Conservation (phyloP, 2,888 invertebrate species). For the Acanthoscelides obtectus region DNA sequence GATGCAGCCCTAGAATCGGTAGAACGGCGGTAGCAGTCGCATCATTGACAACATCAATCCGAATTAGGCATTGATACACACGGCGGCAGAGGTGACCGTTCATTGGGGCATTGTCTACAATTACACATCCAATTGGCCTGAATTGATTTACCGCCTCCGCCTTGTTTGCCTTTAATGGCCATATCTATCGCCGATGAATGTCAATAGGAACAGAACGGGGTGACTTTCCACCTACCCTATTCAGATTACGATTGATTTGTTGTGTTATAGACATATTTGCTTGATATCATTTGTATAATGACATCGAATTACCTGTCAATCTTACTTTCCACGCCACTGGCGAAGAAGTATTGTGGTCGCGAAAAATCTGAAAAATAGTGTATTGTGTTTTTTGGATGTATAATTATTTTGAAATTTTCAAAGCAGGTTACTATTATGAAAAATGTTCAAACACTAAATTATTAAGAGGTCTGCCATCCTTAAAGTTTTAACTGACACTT, state of each 20-base stretch:
- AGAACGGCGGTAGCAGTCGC: not conserved
- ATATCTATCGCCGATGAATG: not conserved
- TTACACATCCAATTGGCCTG: slow-evolving; percentile 42
- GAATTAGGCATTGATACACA: slow-evolving; percentile 31
- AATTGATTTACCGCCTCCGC: slow-evolving; percentile 39
- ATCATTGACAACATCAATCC: slow-evolving; percentile 45
- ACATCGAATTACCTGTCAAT: no score
- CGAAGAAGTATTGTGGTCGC: no score
- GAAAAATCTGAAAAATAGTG: no score
- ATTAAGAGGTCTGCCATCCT: no score
- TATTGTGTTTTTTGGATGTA: no score
- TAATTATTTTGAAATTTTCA: no score
- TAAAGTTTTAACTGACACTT: no score
- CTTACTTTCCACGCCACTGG: no score
- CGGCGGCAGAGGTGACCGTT: slow-evolving; percentile 23
- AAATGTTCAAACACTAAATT: no score
- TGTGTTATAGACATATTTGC: no score
- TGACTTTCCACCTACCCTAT: not conserved
- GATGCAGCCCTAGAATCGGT: not conserved
- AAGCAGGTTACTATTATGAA: no score
- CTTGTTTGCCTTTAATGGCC: not conserved
- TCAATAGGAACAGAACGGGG: not conserved
- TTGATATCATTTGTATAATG: no score
- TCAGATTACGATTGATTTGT: not conserved
- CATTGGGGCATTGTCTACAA: slow-evolving; percentile 40